A percentile compares a stretch with the other conserved stretches of the same genome.
Evolutionary conservation across 2,888 invertebrate genomes (phyloP).

Genomic region (Tridacna crocea): DNA sequence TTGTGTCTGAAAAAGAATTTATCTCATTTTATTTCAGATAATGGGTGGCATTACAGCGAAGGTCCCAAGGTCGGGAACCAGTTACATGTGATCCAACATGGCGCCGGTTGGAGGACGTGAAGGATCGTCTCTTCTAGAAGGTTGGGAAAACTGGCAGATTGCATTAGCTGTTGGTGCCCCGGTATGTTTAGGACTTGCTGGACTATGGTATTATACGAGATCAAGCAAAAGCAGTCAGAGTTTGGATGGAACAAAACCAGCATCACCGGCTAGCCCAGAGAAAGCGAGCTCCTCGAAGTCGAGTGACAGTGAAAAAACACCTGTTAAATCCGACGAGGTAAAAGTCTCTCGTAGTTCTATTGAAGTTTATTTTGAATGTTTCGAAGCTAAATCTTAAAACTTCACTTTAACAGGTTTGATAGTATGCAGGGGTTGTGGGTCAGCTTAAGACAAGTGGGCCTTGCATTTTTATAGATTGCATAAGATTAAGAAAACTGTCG

Average conservation of each 20-base stretch:
- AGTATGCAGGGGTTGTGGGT: too few relatives aligned
- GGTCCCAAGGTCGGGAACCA: neutral
- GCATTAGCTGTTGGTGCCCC: conserved; percentile 93
- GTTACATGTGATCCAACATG: conserved; percentile 56
- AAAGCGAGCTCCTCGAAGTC: conserved; percentile 32
- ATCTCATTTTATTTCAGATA: too few relatives aligned
- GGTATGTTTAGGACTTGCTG: conserved; percentile 90
- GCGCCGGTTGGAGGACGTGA: conserved; percentile 43
- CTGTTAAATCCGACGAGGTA: conserved; percentile 22
- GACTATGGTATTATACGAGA: conserved; percentile 89
- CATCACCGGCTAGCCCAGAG: neutral
- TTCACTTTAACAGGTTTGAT: too few relatives aligned
- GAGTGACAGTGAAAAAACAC: conserved; percentile 29
- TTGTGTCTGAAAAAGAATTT: too few relatives aligned
- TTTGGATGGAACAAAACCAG: neutral
- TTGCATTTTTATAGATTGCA: too few relatives aligned
- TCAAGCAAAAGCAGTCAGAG: neutral
- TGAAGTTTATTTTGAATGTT: too few relatives aligned
- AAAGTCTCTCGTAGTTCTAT: too few relatives aligned
- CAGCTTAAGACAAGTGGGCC: too few relatives aligned
- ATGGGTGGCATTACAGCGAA: too few relatives aligned
- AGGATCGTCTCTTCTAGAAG: conserved; percentile 61
- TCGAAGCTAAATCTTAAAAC: too few relatives aligned
- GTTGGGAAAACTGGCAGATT: conserved; percentile 91
- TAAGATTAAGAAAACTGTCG: too few relatives aligned